Base-by-base conservation (phyloP, 2,797 vertebrate genomes). In the Helostoma temminkii region DNA sequence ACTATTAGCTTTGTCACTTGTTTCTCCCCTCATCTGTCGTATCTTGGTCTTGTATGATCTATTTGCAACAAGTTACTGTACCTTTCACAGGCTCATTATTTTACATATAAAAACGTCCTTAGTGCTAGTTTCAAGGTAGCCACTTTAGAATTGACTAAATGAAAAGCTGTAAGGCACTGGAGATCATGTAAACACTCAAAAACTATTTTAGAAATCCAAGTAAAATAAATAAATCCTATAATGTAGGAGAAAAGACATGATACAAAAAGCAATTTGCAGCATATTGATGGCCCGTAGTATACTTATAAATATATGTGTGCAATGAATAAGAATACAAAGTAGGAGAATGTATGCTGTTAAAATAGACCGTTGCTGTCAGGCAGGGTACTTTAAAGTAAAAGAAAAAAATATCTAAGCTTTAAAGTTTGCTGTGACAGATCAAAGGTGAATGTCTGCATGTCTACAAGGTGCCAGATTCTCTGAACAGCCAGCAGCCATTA, bases 401-500 rank as follows among this genome's bases (percentile, higher is more conserved):
- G 69, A 39, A 14, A 34, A 53, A 55, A 55, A 32, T 16, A 60
- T 59, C 45, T 3, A 22, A 42, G 14, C 22, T 22, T 54, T 46
- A 85, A 61, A 43, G 15, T 62, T 39, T 26, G 48, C n/a, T 68
- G 65, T 49, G 61, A 58, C 56, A 57, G 78, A 81, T 83, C 72
- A 86, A 83, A 85, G 71, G 49, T 76, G 52, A 71, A 57, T 18
- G 74, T 65, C 74, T 65, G 77, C 48, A 2, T 34, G 67, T 78
- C 67, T 59, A 73, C 77, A 71, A 74, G 43, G 71, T 65, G 84
- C 66, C 78, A 53, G 59, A 55, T 60, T 62, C 69, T 79, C 49
- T 46, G 49, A 65, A 41, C 64, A 21, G 61, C 61, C 63, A 73
- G 54, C 71, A 49, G 36, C 49, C 66, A 49, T 65, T 70, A 65